Conservation (phyloP, 2,888 invertebrate species). For the Alloscopus bannaensis region DNA sequence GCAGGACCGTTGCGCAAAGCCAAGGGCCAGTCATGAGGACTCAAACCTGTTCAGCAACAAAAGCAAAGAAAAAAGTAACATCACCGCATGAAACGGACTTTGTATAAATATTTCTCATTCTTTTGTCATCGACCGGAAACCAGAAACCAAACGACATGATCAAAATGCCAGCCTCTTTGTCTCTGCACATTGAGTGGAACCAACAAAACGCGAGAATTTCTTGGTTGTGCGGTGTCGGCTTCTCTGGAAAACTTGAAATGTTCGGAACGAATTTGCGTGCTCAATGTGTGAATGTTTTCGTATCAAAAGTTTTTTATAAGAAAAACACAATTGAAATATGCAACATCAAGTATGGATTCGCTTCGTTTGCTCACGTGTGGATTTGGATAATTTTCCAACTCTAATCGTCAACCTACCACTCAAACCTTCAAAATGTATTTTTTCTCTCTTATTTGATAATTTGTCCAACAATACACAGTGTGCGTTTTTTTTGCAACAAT, state of each 20-base stretch:
- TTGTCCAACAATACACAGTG: not conserved
- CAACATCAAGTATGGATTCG: not conserved
- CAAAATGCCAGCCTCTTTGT: not conserved
- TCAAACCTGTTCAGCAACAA: conserved; percentile 63
- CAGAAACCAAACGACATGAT: conserved; percentile 38
- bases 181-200: not conserved
- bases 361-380: not conserved
- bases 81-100: too few species aligned
- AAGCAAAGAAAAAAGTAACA: not conserved
- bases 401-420: not conserved
- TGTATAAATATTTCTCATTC: not conserved
- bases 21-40: conserved; percentile 72
- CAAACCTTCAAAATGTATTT: not conserved
- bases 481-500: too few species aligned
- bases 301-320: too few species aligned
- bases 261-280: conserved; percentile 4
- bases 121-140: conserved; percentile 35
- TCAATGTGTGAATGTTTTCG: too few species aligned
- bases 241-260: conserved; percentile 19
- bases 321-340: not conserved
- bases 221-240: conserved; percentile 25
- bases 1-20: conserved; percentile 64
- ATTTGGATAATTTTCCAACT: not conserved
- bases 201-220: conserved; percentile 19
- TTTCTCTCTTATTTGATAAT: not conserved